Conservation (phyloP, 2,797 vertebrate genomes). For the Spondyliosoma cantharus region DNA sequence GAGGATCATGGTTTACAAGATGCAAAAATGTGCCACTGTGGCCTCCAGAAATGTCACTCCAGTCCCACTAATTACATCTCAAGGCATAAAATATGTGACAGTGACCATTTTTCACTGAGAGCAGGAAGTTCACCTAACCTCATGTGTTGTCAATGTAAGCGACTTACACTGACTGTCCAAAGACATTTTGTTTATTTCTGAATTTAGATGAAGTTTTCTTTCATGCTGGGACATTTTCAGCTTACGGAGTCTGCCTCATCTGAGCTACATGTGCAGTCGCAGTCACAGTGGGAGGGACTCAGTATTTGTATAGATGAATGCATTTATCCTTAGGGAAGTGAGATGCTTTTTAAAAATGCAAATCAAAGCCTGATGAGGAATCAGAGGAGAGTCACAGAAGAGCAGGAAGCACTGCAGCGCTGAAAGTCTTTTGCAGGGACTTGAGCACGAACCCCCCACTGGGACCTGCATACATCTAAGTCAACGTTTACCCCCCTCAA, state of each 20-base stretch:
- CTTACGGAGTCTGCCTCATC: constrained; percentile 30
- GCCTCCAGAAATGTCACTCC: constrained; percentile 46
- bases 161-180: constrained; percentile 2
- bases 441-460: constrained; percentile 53
- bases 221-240: constrained; percentile 21
- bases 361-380: constrained; percentile 76
- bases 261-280: constrained; percentile 26
- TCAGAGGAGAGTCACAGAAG: constrained; percentile 49
- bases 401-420: constrained; percentile 56
- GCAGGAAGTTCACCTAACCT: constrained; percentile 24
- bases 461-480: constrained; percentile 41
- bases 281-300: constrained; percentile 37
- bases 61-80: constrained; percentile 47
- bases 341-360: constrained; percentile 75
- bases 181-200: constrained; percentile 38
- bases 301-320: constrained; percentile 66
- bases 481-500: constrained; percentile 34
- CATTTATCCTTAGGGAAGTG: constrained; percentile 61
- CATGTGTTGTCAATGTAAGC: background rate
- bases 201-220: constrained; percentile 9
- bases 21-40: constrained; percentile 41
- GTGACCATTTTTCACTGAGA: constrained; percentile 26
- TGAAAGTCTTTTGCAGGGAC: constrained; percentile 52
- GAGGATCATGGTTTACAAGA: constrained; percentile 34
- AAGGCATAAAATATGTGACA: constrained; percentile 25